These are phyloP conservation scores for Orbicella faveolata DNA, from an alignment of 64 coral and sea anemone species.

Conservation along the genomic window DNA sequence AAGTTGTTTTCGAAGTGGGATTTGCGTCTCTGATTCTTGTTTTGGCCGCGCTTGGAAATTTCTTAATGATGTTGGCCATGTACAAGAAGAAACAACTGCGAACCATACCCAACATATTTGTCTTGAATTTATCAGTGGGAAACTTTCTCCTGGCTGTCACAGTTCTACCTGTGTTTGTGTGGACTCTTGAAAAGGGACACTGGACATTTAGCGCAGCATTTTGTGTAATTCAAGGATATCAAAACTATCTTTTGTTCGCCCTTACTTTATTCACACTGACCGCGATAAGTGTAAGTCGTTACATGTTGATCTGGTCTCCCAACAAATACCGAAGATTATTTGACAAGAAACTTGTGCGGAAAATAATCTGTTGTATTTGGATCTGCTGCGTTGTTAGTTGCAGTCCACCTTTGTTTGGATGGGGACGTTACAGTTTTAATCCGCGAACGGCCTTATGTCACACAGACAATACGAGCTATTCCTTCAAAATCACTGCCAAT, in stretches of 20 bases:
- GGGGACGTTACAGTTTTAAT: slow-evolving; percentile 54
- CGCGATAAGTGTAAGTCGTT: slow-evolving; percentile 62
- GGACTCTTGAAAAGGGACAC: slow-evolving; percentile 36
- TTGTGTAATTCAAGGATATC: slow-evolving; percentile 40
- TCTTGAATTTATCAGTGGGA: slow-evolving; percentile 50
- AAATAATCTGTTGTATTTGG: slow-evolving; percentile 53
- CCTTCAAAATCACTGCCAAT: slow-evolving; percentile 24
- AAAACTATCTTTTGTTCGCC: slow-evolving; percentile 43
- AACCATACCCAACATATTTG: slow-evolving; percentile 52
- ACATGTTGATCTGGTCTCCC: slow-evolving; percentile 34
- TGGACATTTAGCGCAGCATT: slow-evolving; percentile 47
- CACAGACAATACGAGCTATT: slow-evolving; percentile 23
- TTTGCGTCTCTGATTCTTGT: slow-evolving; percentile 31
- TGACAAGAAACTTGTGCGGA: slow-evolving; percentile 14
- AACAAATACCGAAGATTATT: slow-evolving; percentile 14
- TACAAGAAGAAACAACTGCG: slow-evolving; percentile 48
- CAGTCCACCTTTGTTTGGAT: slow-evolving; percentile 34
- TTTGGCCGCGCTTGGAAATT: slow-evolving; percentile 38
- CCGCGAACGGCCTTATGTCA: slow-evolving; percentile 35
- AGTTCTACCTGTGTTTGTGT: slow-evolving; percentile 44
- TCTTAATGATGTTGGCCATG: slow-evolving; percentile 34
- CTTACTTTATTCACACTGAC: slow-evolving; percentile 57
- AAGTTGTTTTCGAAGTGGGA: slow-evolving; percentile 11
- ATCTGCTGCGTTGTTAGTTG: slow-evolving; percentile 18
- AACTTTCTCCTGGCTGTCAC: slow-evolving; percentile 46